Base-by-base conservation (phyloP, 2,888 invertebrate species). In the Tetragonisca angustula region DNA sequence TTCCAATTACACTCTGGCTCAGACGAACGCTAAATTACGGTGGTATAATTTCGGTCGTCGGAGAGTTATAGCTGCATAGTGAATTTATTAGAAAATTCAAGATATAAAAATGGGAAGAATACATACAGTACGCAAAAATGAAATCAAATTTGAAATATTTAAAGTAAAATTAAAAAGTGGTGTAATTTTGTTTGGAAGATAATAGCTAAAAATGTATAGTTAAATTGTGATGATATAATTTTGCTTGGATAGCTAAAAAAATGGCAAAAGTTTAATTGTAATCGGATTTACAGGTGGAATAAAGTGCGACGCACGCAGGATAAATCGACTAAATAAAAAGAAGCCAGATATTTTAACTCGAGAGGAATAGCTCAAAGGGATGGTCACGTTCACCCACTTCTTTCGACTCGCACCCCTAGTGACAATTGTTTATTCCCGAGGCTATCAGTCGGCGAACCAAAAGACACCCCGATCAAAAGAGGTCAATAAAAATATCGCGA, bases 381-480 rank as follows among this genome's bases (percentile, higher is more conserved):
- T n/a, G 43, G 43, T 36, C 32, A 65, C 61, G 64, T 73, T 84
- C 56, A 69, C n/a, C 64, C 76, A 72, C 72, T 64, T 72, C n/a
- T 68, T 52, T 52, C 65, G 52, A 64, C 32, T 19, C 36, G 27
- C 72, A 69, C 61, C 72, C 73, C 62, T 73, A 27, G 5, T 52
- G 36, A 17, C 73, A 68, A 81, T 81, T 84, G 68, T 81, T 81
- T 65, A 74, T 85, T 69, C 70, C 56, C n/a, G 49, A 65, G 49
- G 50, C 75, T 84, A 76, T 80, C 67, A 68, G 17, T 50, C 61
- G 54, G 2, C 61, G 61, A 73, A 27, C 62, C 50, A 52, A 65
- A 15, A 71, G 50, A 17, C 71, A 50, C 15, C n/a, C 9, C 4
- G 62, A 43, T 76, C 62, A 65, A 68, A 68, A 50, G 62, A 32